phyloP scores from a whole-genome alignment of 2,888 invertebrate species.

The Megamerina dolium region DNA sequence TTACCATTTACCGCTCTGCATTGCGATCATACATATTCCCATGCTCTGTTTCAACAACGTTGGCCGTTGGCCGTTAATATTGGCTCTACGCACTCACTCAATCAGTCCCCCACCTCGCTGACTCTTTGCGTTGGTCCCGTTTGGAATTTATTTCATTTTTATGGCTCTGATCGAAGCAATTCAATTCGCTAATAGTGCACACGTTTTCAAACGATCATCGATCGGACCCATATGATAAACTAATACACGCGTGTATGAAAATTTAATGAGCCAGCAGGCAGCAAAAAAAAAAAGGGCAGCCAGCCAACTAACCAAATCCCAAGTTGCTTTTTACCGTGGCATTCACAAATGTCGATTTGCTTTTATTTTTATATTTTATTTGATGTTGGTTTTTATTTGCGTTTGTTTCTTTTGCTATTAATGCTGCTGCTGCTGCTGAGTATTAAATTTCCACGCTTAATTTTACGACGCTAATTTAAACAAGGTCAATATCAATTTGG shows the following conservation, averaged over 20 bases:
- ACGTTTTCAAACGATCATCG: slow-evolving; percentile 3
- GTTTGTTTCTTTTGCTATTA: slow-evolving; percentile 7
- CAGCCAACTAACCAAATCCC: too few species aligned
- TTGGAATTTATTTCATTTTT: slow-evolving; percentile 1
- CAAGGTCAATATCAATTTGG: slow-evolving; percentile 47
- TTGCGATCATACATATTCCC: too few species aligned
- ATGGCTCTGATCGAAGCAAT: slow-evolving; percentile 1
- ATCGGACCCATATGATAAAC: slow-evolving; percentile 18
- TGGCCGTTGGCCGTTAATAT: background rate
- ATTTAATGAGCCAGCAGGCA: slow-evolving; percentile 8
- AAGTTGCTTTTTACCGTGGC: too few species aligned
- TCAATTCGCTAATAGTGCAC: slow-evolving; percentile 17
- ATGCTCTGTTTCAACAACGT: background rate
- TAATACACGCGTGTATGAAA: slow-evolving; percentile 20
- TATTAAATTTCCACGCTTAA: slow-evolving; percentile 18
- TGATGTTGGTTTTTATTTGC: too few species aligned
- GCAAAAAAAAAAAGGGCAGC: too few species aligned
- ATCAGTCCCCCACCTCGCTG: background rate
- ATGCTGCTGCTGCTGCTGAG: slow-evolving; percentile 7
- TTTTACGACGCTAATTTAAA: slow-evolving; percentile 34
- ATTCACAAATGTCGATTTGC: too few species aligned
- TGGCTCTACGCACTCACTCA: background rate
- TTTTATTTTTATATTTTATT: too few species aligned
- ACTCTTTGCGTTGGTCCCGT: background rate
- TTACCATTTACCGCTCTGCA: too few species aligned